Percentiles rank a stretch among this genome's conserved stretches.
phyloP scores from a whole-genome alignment of 2,113 vertebrate genomes.

The Willisornis vidua region DNA sequence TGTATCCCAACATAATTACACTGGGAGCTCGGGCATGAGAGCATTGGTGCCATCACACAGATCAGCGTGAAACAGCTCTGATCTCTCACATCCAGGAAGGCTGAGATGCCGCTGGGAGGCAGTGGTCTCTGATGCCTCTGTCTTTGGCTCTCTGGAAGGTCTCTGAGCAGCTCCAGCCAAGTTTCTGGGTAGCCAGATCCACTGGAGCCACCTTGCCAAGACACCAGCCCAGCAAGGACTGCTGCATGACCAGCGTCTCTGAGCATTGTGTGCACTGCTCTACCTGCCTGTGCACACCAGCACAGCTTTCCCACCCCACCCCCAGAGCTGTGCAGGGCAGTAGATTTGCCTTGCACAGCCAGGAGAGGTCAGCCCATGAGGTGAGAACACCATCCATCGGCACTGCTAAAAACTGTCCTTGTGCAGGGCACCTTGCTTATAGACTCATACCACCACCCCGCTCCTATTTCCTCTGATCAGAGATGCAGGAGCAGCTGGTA shows the following conservation, averaged over 20 bases:
- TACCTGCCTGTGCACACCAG: background rate
- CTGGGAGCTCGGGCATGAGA: accelerated
- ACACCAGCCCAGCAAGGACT: background rate
- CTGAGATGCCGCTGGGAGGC: background rate
- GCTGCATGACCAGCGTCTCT: background rate
- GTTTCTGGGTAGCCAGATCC: background rate
- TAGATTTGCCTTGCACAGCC: background rate
- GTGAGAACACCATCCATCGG: background rate
- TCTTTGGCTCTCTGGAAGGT: background rate
- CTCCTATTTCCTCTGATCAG: background rate
- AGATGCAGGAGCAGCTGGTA: background rate
- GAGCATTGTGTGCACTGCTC: accelerated
- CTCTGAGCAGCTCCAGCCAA: background rate
- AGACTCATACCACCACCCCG: accelerated
- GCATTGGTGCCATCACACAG: background rate
- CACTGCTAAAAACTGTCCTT: background rate
- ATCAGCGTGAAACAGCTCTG: background rate
- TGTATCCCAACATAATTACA: background rate
- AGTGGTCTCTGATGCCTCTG: background rate
- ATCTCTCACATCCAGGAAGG: background rate
- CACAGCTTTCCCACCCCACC: background rate
- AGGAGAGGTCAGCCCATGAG: background rate
- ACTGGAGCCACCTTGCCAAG: background rate
- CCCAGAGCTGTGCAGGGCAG: background rate
- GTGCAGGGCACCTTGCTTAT: background rate